These are phyloP conservation scores for Drosophila baimaii DNA, from an alignment of 1,140 invertebrate genomes.

Conservation along the genomic window DNA sequence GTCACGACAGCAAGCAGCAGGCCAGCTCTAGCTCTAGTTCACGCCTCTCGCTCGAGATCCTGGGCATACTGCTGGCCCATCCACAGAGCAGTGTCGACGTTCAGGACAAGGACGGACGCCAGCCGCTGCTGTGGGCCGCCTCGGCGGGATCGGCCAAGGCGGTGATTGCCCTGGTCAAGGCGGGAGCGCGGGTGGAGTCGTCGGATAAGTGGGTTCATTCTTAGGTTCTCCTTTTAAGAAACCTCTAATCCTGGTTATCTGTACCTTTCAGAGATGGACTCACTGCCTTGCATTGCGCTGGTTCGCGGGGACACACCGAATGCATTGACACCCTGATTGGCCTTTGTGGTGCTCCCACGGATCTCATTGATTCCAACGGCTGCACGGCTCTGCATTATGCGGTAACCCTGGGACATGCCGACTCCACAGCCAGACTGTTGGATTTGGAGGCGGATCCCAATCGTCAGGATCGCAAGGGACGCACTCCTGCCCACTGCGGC, in stretches of 20 bases:
- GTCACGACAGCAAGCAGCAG: conserved; percentile 87
- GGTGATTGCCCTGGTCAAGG: conserved; percentile 93
- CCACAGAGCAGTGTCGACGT: conserved; percentile 92
- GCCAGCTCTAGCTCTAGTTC: conserved; percentile 60
- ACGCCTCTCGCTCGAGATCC: conserved; percentile 90
- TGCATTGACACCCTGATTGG: conserved; percentile 95
- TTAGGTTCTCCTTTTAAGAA: neutral
- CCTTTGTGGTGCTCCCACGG: conserved; percentile 94
- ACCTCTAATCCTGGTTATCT: neutral
- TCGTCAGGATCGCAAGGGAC: conserved; percentile 95
- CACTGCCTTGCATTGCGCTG: conserved; percentile 97
- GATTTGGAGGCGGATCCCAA: conserved; percentile 95
- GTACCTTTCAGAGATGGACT: conserved; percentile 88
- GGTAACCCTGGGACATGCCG: conserved; percentile 96
- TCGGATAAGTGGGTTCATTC: conserved; percentile 88
- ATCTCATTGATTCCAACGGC: conserved; percentile 94
- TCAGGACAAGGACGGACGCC: conserved; percentile 94
- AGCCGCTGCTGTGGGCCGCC: conserved; percentile 98
- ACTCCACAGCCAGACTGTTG: conserved; percentile 95
- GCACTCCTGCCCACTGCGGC: conserved; percentile 92
- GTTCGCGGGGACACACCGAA: conserved; percentile 96
- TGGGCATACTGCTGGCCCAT: conserved; percentile 92
- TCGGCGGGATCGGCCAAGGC: conserved; percentile 97
- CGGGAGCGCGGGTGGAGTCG: conserved; percentile 91
- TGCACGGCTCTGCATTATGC: conserved; percentile 98